A percentile compares a stretch with the other conserved stretches of the same genome.
Conservation (phyloP, 1,140 invertebrate species). For the Drosophila bipectinata region DNA sequence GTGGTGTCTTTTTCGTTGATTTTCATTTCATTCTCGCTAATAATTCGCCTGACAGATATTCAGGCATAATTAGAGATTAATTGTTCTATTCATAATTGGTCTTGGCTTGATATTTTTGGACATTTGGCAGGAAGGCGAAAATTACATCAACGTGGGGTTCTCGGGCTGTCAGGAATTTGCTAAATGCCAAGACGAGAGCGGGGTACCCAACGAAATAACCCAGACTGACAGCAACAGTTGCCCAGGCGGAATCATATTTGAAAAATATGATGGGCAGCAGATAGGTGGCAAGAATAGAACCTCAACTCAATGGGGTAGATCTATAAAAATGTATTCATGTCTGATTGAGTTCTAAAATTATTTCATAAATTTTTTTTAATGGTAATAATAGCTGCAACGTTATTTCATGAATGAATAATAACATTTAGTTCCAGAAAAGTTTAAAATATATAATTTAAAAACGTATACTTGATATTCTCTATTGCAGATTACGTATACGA, state of each 20-base stretch:
- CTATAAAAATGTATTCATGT: not conserved
- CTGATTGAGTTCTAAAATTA: not conserved
- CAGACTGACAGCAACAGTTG: conserved; percentile 71
- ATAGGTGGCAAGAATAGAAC: conserved; percentile 1
- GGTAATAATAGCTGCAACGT: too few species aligned
- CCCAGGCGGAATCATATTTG: conserved; percentile 54
- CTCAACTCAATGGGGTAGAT: not conserved
- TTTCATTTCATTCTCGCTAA: conserved; percentile 66
- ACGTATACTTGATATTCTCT: too few species aligned
- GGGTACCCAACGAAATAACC: conserved; percentile 16
- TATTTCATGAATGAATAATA: too few species aligned
- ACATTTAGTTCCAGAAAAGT: too few species aligned
- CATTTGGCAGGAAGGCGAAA: conserved; percentile 57
- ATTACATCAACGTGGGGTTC: conserved; percentile 51
- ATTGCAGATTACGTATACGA: not conserved
- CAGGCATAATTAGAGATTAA: conserved; percentile 82
- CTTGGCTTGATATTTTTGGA: conserved; percentile 74
- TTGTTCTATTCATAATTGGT: conserved; percentile 81
- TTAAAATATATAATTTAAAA: too few species aligned
- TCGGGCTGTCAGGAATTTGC: conserved; percentile 16
- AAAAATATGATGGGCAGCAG: conserved; percentile 24
- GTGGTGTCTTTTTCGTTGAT: conserved; percentile 45
- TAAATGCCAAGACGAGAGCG: conserved; percentile 12
- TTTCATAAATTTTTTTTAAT: too few species aligned
- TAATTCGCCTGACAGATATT: conserved; percentile 80